Evolutionary conservation across 1,140 invertebrate species (phyloP).

Genomic region (Drosophila melanica): DNA sequence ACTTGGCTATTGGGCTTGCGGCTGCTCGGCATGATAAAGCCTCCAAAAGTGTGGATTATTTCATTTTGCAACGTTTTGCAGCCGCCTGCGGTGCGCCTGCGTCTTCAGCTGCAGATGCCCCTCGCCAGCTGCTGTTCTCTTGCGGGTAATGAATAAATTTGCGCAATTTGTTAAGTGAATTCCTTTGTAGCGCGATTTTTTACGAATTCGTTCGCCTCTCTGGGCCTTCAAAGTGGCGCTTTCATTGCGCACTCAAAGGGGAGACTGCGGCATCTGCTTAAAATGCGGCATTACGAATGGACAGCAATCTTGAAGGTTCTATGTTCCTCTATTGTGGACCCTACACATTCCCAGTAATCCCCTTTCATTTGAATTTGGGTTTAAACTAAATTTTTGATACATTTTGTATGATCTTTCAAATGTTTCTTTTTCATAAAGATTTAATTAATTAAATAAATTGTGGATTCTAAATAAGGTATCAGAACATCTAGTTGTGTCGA

Average conservation of each 20-base stretch:
- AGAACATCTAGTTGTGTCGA: no score
- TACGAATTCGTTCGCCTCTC: conserved; percentile 65
- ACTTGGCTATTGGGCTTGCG: conserved; percentile 30
- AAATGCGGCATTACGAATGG: conserved; percentile 53
- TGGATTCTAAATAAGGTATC: not conserved
- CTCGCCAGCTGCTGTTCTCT: conserved; percentile 53
- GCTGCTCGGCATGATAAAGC: conserved; percentile 70
- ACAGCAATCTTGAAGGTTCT: not conserved
- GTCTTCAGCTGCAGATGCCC: conserved; percentile 7
- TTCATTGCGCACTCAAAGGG: conserved; percentile 25
- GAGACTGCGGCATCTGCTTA: conserved; percentile 37
- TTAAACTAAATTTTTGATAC: no score
- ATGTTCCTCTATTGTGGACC: no score
- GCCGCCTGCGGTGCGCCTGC: conserved; percentile 38
- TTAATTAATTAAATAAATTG: no score
- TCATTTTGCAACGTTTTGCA: conserved; percentile 79
- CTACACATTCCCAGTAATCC: no score
- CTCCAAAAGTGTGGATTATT: conserved; percentile 79
- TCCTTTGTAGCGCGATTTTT: conserved; percentile 81
- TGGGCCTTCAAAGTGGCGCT: conserved; percentile 47
- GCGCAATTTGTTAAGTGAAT: conserved; percentile 83
- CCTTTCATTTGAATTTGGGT: no score
- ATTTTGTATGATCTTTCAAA: no score
- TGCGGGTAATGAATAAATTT: conserved; percentile 82
- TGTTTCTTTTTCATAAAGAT: no score